Evolutionary conservation across 2,888 invertebrate genomes (phyloP).

Genomic region (Pseudococcus viburni): DNA sequence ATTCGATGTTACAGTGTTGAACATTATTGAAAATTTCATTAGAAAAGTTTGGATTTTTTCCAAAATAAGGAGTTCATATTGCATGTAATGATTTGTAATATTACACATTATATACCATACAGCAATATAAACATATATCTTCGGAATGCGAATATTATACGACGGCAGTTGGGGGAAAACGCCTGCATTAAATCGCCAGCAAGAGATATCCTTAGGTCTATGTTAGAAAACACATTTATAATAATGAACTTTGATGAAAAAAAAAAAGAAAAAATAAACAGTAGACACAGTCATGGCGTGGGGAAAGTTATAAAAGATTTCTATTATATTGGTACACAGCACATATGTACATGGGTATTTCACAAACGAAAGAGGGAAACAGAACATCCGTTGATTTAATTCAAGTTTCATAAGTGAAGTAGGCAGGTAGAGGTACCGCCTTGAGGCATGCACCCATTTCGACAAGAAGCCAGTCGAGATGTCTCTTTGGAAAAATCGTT

Average conservation of each 20-base stretch:
- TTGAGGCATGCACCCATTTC: no score
- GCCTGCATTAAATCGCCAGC: background rate
- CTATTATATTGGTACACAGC: no score
- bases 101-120: conserved; percentile 7
- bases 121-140: conserved; percentile 26
- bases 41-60: conserved; percentile 28
- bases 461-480: no score
- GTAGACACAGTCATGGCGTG: no score
- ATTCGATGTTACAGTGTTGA: background rate
- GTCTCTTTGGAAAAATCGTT: no score
- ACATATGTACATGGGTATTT: no score
- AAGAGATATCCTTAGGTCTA: background rate
- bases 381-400: no score
- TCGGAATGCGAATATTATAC: conserved; percentile 1
- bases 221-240: background rate
- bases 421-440: no score
- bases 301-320: no score
- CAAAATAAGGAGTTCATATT: conserved; percentile 31
- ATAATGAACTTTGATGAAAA: background rate
- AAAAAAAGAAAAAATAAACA: no score
- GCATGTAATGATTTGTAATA: conserved; percentile 15
- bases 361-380: no score
- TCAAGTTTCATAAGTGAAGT: no score
- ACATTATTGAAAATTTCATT: conserved; percentile 47
- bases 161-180: background rate